Evolutionary conservation across 1,140 invertebrate genomes (phyloP).

Genomic region (Lucilia cuprina): DNA sequence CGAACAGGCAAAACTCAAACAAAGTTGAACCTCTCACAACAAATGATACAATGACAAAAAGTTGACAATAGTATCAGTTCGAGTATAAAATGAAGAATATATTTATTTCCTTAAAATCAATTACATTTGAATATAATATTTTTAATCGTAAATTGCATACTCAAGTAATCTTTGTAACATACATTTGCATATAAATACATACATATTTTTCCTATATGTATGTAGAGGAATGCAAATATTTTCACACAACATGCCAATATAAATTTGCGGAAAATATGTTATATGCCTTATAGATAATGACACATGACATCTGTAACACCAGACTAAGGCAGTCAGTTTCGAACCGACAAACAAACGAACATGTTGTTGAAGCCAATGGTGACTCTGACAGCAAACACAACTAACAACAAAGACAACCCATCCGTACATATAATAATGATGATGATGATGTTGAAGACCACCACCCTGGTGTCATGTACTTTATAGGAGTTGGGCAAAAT

Average conservation of each 20-base stretch:
- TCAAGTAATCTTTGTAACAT: no score
- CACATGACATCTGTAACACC: neutral
- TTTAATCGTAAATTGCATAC: no score
- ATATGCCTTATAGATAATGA: constrained; percentile 2
- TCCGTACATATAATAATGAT: neutral
- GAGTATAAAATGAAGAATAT: no score
- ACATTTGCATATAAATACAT: no score
- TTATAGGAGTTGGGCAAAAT: neutral
- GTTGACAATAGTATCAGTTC: no score
- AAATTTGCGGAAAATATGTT: constrained; percentile 2
- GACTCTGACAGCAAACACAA: neutral
- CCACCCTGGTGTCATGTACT: neutral
- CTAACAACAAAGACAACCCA: no score
- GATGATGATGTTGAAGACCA: neutral
- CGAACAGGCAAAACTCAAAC: no score
- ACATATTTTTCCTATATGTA: no score
- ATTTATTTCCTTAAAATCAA: no score
- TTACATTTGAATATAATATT: no score
- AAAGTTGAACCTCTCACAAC: no score
- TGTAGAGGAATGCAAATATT: neutral
- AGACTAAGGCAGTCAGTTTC: neutral
- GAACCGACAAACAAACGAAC: neutral
- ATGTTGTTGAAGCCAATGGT: neutral
- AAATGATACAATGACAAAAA: no score
- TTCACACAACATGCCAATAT: constrained; percentile 1